Conservation (phyloP, 2,113 vertebrate genomes). For the Marmota monax region DNA sequence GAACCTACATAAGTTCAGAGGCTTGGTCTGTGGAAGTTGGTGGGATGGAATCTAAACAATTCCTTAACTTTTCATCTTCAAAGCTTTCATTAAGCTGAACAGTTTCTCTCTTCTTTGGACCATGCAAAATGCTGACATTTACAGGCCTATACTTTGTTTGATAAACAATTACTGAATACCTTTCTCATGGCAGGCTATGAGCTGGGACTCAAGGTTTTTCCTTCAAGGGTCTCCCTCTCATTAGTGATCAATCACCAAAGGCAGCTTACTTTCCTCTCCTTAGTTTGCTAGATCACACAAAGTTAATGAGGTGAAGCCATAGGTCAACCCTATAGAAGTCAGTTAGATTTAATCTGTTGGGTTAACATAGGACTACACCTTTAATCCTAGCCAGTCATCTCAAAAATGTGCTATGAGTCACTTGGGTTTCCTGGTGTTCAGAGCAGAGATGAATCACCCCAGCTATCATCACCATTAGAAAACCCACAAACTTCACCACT, state of each 20-base stretch:
- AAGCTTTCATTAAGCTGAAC: background rate
- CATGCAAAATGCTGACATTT: background rate
- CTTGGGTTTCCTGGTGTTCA: background rate
- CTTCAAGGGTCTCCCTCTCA: background rate
- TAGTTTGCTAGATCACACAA: conserved; percentile 10
- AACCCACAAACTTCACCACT: background rate
- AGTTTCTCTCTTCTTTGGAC: background rate
- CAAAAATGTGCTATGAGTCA: conserved; percentile 68
- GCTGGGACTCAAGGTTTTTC: background rate
- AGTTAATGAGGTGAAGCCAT: background rate
- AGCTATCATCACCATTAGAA: background rate
- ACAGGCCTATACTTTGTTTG: background rate
- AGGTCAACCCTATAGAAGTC: conserved; percentile 51
- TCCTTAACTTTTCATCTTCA: background rate
- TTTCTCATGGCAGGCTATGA: background rate
- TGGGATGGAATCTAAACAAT: background rate
- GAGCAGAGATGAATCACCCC: conserved; percentile 56
- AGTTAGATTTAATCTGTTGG: conserved; percentile 70
- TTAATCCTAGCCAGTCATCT: conserved; percentile 59
- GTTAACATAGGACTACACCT: conserved; percentile 19
- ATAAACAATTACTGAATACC: background rate
- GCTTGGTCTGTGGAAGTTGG: background rate
- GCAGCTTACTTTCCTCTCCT: background rate
- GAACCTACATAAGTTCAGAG: background rate
- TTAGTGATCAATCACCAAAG: background rate